Conservation (phyloP, 2,888 invertebrate species). For the Thumatha senex region DNA sequence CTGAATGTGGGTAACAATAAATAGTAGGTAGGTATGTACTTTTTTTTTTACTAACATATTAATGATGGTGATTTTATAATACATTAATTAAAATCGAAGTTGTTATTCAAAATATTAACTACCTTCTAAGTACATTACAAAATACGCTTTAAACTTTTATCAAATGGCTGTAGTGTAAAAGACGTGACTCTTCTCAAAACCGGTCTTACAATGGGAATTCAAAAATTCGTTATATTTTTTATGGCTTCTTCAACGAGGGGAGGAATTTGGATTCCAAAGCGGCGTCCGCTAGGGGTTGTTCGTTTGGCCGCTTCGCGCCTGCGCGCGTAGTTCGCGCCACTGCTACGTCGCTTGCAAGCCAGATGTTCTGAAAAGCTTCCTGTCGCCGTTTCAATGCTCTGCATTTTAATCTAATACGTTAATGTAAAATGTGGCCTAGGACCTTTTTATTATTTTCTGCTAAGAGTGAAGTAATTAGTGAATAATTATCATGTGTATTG, state of each 20-base stretch:
- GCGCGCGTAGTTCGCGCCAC: conserved; percentile 84
- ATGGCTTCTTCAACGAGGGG: conserved; percentile 76
- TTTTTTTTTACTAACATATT: too few relatives aligned
- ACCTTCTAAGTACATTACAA: too few relatives aligned
- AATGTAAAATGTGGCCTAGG: conserved; percentile 75
- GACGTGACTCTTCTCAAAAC: conserved; percentile 52
- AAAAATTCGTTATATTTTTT: conserved; percentile 82
- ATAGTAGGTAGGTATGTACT: too few relatives aligned
- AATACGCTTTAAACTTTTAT: too few relatives aligned
- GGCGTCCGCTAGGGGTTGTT: conserved; percentile 78
- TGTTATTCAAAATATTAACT: too few relatives aligned
- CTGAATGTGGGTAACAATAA: too few relatives aligned
- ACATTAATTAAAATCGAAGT: too few relatives aligned
- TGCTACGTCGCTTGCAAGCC: conserved; percentile 81
- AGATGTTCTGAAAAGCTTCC: conserved; percentile 83
- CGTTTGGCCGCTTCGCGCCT: conserved; percentile 75
- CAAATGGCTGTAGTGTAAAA: too few relatives aligned
- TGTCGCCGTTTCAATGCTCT: conserved; percentile 73
- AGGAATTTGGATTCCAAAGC: conserved; percentile 65
- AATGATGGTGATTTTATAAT: too few relatives aligned
- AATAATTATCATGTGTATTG: conserved; percentile 69
- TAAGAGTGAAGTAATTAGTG: conserved; percentile 69
- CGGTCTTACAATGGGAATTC: conserved; percentile 73
- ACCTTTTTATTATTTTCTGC: conserved; percentile 62
- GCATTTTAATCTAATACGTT: conserved; percentile 66